Evolutionary conservation across 2,888 invertebrate genomes (phyloP), one percentile per base, ranked within the genome.

Genomic region (Drosophila picticornis): DNA sequence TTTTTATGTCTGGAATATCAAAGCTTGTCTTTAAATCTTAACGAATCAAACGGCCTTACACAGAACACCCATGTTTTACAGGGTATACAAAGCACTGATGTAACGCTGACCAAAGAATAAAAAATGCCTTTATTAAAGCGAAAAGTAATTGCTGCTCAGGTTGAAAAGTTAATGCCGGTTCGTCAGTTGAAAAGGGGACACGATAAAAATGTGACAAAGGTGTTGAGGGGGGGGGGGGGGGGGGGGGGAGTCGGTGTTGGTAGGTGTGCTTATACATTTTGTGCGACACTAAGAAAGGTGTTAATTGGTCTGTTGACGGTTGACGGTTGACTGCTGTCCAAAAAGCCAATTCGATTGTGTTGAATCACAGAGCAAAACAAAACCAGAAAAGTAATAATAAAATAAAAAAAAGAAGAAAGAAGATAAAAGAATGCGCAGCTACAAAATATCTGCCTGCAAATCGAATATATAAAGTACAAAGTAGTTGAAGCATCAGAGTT

Each of bases 271-370:
- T 27, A 19, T 50, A 50, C 16, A 48, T 25, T 13, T 25, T 34
- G 13, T 32, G 13, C 32, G 11, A 32, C n/a, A 72, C 34, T 46
- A 57, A 57, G 56, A 73, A 53, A 73, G 63, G 56, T 73, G 71
- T 52, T 72, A 72, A 72, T 72, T 72, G 58, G 25, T 50, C 71
- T 72, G 71, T 62, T 56, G 62, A 72, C 19, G 19, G 71, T 62
- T 56, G 62, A 72, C 19, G 19, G 71, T 62, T 56, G 61, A 57
- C 19, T 38, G 13, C 43, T 57, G 72, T 13, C 72, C 56, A 32
- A 53, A 70, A 59, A 70, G 51, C 38, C 69, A 57, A 69, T 0
- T 60, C 48, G 46, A 70, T 38, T 48, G 31, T 51, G 61, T 61
- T 71, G 62, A 71, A 71, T 60, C 72, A 71, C 50, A 52, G 25